These are phyloP conservation scores for Galemys pyrenaicus DNA, from an alignment of 2,113 vertebrate genomes.

Conservation along the genomic window DNA sequence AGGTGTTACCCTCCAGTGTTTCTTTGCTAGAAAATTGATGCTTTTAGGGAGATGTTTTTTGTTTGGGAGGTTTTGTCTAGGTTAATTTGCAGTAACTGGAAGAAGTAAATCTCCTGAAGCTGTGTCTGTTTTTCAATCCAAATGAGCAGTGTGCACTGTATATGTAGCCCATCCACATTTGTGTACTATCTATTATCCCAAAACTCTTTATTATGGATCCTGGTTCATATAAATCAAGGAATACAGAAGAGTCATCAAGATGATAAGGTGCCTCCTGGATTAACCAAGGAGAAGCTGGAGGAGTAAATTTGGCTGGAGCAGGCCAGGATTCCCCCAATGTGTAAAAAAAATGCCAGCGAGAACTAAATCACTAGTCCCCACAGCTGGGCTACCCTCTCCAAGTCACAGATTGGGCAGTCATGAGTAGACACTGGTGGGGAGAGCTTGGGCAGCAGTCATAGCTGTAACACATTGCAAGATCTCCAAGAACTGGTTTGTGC, in stretches of 20 bases:
- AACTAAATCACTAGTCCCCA: neutral
- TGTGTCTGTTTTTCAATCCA: neutral
- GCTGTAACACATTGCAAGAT: neutral
- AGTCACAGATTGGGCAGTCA: neutral
- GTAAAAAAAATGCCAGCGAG: neutral
- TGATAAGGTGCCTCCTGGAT: neutral
- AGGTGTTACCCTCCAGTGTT: neutral
- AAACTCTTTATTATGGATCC: neutral
- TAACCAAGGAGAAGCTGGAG: neutral
- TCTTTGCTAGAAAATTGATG: neutral
- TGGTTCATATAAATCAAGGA: neutral
- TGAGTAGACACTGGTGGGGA: neutral
- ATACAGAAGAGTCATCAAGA: neutral
- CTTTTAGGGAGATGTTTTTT: slow-evolving; percentile 6
- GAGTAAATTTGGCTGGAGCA: neutral
- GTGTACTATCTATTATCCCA: neutral
- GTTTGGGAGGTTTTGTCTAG: neutral
- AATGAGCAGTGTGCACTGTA: too few species aligned
- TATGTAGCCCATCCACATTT: neutral
- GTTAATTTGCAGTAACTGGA: neutral
- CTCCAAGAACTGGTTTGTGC: neutral
- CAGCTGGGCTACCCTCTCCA: neutral
- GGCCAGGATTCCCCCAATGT: neutral
- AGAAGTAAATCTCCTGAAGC: neutral
- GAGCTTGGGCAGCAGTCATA: neutral